A percentile compares a stretch with the other conserved stretches of the same genome.
These are phyloP conservation scores for Nothura maculosa DNA, from an alignment of 2,797 vertebrate genomes.

Conservation along the genomic window DNA sequence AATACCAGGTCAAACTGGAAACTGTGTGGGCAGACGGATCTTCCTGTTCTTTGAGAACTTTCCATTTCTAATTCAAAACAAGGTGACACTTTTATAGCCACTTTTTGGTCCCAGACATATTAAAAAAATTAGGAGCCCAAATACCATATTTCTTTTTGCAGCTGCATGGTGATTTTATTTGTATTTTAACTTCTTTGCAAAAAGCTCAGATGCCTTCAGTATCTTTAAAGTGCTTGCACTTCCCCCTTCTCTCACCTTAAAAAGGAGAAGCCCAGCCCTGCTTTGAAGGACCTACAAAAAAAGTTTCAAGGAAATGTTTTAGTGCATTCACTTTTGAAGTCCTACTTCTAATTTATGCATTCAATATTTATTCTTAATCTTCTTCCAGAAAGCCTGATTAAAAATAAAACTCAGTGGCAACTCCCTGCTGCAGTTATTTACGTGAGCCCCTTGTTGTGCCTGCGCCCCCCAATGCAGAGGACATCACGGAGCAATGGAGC, in stretches of 20 bases:
- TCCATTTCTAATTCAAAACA: slow-evolving; percentile 1
- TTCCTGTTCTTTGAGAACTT: background rate
- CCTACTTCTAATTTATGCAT: background rate
- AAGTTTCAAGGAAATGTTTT: background rate
- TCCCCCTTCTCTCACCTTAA: background rate
- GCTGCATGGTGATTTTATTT: background rate
- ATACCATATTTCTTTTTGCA: background rate
- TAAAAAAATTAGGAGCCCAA: background rate
- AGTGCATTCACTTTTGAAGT: background rate
- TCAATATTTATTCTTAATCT: background rate
- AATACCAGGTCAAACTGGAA: background rate
- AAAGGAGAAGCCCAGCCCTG: background rate
- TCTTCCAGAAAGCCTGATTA: rapidly evolving
- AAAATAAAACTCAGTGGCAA: background rate
- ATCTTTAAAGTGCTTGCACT: background rate
- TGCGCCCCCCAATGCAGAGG: rapidly evolving
- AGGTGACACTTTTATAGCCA: background rate
- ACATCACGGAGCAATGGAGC: rapidly evolving
- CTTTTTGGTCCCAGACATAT: background rate
- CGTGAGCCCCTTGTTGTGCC: background rate
- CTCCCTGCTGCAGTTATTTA: rapidly evolving
- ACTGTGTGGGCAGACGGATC: background rate
- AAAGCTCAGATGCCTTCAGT: background rate
- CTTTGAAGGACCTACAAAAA: background rate
- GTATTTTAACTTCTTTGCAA: background rate